Conservation (phyloP, 2,888 invertebrate species). For the Eurytoma californica region DNA sequence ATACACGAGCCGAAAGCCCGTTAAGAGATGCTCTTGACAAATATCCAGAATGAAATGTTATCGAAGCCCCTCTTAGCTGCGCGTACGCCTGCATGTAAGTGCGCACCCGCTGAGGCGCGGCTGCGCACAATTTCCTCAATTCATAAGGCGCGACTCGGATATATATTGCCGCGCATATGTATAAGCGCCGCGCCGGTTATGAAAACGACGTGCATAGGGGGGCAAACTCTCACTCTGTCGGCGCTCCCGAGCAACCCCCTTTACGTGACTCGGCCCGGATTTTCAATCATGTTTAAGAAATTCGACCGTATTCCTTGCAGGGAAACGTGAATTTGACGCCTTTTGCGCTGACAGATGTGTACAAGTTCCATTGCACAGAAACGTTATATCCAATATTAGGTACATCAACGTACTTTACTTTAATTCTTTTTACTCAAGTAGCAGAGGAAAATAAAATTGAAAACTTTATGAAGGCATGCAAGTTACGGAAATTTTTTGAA, state of each 20-base stretch:
- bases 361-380: not conserved
- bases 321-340: not conserved
- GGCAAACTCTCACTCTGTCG: not conserved
- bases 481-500: too few species aligned
- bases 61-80: constrained; percentile 15
- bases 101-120: not conserved
- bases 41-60: constrained; percentile 45
- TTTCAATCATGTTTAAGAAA: constrained; percentile 33
- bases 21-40: constrained; percentile 45
- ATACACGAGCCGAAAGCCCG: constrained; percentile 46
- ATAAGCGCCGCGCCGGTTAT: constrained; percentile 17
- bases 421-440: too few species aligned
- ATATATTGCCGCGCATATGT: constrained; percentile 18
- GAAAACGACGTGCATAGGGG: constrained; percentile 17
- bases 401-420: too few species aligned
- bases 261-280: not conserved
- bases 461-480: too few species aligned
- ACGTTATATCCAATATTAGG: too few species aligned
- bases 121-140: constrained; percentile 39
- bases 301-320: constrained; percentile 14
- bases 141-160: constrained; percentile 44
- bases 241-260: not conserved
- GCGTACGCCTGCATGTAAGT: not conserved
- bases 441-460: too few species aligned
- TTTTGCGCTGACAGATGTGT: too few species aligned